A percentile compares a stretch with the other conserved stretches of the same genome.
These are phyloP conservation scores for Harpagoxenus sublaevis DNA, from an alignment of 2,888 invertebrate species.

Conservation along the genomic window DNA sequence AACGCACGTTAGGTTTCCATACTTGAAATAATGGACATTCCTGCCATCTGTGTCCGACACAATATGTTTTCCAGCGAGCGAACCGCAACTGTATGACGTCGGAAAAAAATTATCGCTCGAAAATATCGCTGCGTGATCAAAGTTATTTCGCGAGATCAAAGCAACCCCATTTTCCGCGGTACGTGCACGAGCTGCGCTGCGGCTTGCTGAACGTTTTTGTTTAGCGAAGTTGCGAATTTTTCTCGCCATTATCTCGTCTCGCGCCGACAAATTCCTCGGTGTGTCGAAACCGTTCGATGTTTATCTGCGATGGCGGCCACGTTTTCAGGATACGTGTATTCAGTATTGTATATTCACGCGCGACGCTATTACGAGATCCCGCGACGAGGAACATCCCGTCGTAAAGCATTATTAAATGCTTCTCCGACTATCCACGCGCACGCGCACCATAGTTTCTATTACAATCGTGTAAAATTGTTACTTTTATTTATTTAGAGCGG, in stretches of 20 bases:
- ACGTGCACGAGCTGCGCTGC: conserved; percentile 4
- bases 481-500: conserved; percentile 4
- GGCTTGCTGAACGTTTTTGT: conserved; percentile 18
- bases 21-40: conserved; percentile 36
- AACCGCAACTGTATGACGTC: background rate
- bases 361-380: conserved; percentile 28
- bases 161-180: background rate
- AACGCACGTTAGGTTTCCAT: background rate
- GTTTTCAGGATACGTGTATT: conserved; percentile 29
- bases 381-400: conserved; percentile 11
- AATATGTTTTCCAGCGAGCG: conserved; percentile 6
- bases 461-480: background rate
- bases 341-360: conserved; percentile 27
- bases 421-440: background rate
- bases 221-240: conserved; percentile 42
- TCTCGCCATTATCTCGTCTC: conserved; percentile 45
- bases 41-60: background rate
- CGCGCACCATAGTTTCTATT: background rate
- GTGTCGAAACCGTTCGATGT: conserved; percentile 43
- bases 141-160: conserved; percentile 23
- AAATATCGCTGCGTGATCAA: conserved; percentile 12
- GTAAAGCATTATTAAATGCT: conserved; percentile 31
- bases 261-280: conserved; percentile 39
- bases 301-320: conserved; percentile 32
- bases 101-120: conserved; percentile 15